phyloP scores from a whole-genome alignment of 2,113 vertebrate species.

The Tauraco erythrolophus region DNA sequence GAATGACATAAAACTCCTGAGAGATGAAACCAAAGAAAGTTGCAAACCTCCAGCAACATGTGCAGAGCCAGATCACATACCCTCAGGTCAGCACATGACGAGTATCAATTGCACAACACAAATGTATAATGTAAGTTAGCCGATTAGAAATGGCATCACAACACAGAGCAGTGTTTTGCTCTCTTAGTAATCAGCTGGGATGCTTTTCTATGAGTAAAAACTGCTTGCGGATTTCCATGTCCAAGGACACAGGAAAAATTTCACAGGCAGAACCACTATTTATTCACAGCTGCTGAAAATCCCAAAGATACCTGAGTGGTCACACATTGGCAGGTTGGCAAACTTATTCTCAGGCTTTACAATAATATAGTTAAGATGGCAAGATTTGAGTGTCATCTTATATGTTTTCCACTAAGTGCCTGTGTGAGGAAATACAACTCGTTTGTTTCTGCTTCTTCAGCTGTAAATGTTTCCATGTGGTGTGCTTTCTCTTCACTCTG shows the following conservation, averaged over 20 bases:
- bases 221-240: not conserved
- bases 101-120: not conserved
- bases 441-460: not conserved
- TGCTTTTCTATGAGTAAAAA: not conserved
- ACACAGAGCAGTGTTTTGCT: not conserved
- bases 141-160: not conserved
- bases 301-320: not conserved
- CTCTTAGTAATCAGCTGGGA: not conserved
- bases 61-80: no score
- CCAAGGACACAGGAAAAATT: not conserved
- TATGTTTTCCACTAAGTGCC: constrained; percentile 36
- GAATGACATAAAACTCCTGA: not conserved
- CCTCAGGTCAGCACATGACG: accelerated
- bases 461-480: not conserved
- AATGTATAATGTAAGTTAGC: not conserved
- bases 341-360: not conserved
- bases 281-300: not conserved
- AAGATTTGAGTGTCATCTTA: not conserved
- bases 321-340: not conserved
- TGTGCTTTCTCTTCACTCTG: not conserved
- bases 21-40: not conserved
- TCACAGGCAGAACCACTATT: not conserved
- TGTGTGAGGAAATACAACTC: not conserved
- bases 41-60: not conserved
- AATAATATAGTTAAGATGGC: not conserved